Base-by-base conservation (phyloP, 1,140 invertebrate species). In the Euura saliciscinereae region DNA sequence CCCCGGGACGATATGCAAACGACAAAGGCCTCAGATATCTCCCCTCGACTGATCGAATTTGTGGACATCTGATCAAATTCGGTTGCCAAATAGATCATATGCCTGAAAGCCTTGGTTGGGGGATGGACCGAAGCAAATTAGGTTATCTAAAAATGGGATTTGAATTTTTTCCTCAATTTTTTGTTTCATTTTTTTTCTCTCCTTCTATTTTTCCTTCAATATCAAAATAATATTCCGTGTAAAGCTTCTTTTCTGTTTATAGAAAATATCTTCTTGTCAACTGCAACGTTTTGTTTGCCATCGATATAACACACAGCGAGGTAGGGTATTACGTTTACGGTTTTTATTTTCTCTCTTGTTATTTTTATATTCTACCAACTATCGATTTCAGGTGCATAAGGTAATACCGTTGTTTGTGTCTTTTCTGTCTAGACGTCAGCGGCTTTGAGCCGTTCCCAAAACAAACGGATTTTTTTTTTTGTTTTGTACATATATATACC, bases 31-130 rank as follows among this genome's bases (percentile, higher is more conserved):
- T 8, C 10, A 59, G 51, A 59, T 6, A 8, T 59, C 51, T 59
- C 51, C 51, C 8, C 10, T n/a, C 13, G 51, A n/a, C 10, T 8
- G 13, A 59, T 59, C 51, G 51, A 59, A 59, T 59, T 59, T 59
- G 51, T n/a, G 51, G 51, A 59, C 51, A 59, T 59, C 51, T 59
- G 51, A 59, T 59, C 51, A 59, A 59, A 59, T 59, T 59, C 51
- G 51, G 10, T 59, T n/a, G 51, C 51, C 51, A 59, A 59, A 59
- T 59, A 59, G 51, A 59, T 59, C 51, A 59, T 59, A 59, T 59
- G 51, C 51, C 51, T 59, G 8, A 59, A 6, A 59, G 51, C 28
- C 28, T 28, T 28, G 28, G 28, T 28, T 28, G 0, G 28, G 28
- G 28, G 28, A 28, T 28, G 28, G 59, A 10, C 13, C 59, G 59